Base-by-base conservation (phyloP, 2,888 invertebrate species). In the Cephonodes hylas region DNA sequence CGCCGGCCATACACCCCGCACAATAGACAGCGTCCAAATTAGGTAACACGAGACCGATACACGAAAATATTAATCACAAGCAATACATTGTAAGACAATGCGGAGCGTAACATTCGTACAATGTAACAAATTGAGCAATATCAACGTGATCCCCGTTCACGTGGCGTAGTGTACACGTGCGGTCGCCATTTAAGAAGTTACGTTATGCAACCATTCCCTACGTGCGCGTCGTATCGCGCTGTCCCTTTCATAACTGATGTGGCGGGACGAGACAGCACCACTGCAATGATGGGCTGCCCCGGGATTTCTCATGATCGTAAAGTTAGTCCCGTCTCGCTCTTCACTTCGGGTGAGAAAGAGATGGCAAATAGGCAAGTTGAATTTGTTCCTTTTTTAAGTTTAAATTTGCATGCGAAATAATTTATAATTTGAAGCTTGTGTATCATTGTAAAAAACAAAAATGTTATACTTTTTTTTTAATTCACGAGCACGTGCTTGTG, bases 111-210 rank as follows among this genome's bases (percentile, higher is more conserved):
- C 44, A 44, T 13, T 34, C 3, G 48, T 25, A 48, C 59, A 44
- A 48, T 60, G 60, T 60, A 48, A 27, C 23, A 25, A 60, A 56
- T 60, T 53, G 53, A 60, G 53, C 27, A 25, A 23, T 42, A 1
- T 7, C 23, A 58, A 58, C 58, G 58, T 58, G 42, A 58, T 42
- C 3, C 22, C 5, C 4, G 6, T 3, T 58, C 58, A 58, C 58
- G 58, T 42, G 58, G 58, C n/a, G 22, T 3, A 4, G 7, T 1
- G 8, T 42, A 38, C 58, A 42, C 58, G 58, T 58, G 58, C 13
- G 38, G 38, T 6, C n/a, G 48, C 7, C 8, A 10, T 18, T 44
- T 18, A 18, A 56, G 31, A n/a, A n/a, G n/a, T n/a, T 23, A 10
- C 34, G 23, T 58, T 42, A 58, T 42, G 58, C 58, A 58, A 42